Base-by-base conservation (phyloP, 2,113 vertebrate genomes). In the Oncorhynchus kisutch region DNA sequence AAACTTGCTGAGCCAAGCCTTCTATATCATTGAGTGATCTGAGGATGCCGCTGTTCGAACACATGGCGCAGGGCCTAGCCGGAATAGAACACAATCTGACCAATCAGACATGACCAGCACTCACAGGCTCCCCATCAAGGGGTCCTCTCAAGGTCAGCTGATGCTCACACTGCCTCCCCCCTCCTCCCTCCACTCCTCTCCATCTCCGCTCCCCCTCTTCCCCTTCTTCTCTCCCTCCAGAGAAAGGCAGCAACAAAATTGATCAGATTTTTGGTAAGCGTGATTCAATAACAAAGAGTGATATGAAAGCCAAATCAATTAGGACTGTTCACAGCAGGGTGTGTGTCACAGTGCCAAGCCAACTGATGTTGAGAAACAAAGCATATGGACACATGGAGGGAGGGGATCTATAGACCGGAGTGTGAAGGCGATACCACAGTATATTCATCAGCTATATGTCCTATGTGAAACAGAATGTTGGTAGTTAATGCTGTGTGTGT, bases 101-200 rank as follows among this genome's bases (percentile, higher is more conserved):
- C 89, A 91, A 89, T 92, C 86, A 85, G 82, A 91, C 31, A 48
- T 83, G 88, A 89, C 85, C 85, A 88, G 76, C 71, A 29, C 84
- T 88, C 82, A 84, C 84, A 85, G 82, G 82, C 71, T 82, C 88
- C 88, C 85, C 83, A 89, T 91, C 89, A 89, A 88, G 83, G 90
- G 87, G 91, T 84, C 57, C 77, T 84, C 88, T 92, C 90, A 94
- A 94, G 93, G 92, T 93, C 93, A 93, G 88, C 87, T 92, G 88
- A 90, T 80, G 82, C 77, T 78, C 73, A 67, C 75, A 66, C 81
- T 74, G 60, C 6, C 22, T 16, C 71, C 51, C 72, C 20, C 29
- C 65, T 18, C 67, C 59, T 72, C 57, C 27, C 49, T 66, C 64
- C 54, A 48, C 59, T 48, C 27, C 66, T 34, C 31, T 11, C 39